A percentile compares a stretch with the other conserved stretches of the same genome.
These are phyloP conservation scores for Papilio dardanus DNA, from an alignment of 1,140 invertebrate genomes.

Conservation along the genomic window DNA sequence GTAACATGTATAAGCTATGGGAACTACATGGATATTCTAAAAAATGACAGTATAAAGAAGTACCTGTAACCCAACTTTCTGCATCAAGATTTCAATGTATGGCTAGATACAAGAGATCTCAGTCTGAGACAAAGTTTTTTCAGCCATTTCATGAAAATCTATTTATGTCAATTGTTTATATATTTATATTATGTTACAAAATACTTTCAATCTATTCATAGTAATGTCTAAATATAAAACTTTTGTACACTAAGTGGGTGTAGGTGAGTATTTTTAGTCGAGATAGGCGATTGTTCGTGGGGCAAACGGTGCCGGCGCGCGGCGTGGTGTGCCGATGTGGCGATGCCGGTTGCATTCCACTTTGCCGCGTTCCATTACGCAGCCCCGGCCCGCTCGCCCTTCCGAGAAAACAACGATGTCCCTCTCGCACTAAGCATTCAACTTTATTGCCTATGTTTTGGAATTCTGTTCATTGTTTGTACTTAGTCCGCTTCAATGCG, in stretches of 20 bases:
- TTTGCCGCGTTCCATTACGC: conserved; percentile 73
- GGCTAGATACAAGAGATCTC: too few species aligned
- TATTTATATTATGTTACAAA: neutral
- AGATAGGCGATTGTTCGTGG: conserved; percentile 44
- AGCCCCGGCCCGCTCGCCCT: conserved; percentile 55
- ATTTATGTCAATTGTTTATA: too few species aligned
- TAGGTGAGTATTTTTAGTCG: conserved; percentile 48
- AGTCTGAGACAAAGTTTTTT: too few species aligned
- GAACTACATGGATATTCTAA: too few species aligned
- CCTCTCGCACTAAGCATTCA: conserved; percentile 70
- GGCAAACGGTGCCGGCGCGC: conserved; percentile 51
- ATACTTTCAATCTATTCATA: neutral
- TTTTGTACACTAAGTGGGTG: conserved; percentile 32
- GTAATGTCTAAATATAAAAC: conserved; percentile 24
- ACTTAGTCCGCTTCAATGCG: conserved; percentile 72
- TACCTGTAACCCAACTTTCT: too few species aligned
- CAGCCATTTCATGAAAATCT: too few species aligned
- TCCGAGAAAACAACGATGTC: conserved; percentile 74
- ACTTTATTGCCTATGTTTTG: conserved; percentile 75
- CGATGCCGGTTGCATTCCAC: conserved; percentile 73
- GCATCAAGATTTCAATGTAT: too few species aligned
- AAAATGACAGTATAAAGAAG: too few species aligned
- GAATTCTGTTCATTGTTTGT: conserved; percentile 78
- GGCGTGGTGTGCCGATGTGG: neutral
- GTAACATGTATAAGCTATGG: neutral